Percentiles rank a stretch among this genome's conserved stretches.
Conservation (phyloP, 2,888 invertebrate genomes). For the Drosophila quasianomalipes region DNA sequence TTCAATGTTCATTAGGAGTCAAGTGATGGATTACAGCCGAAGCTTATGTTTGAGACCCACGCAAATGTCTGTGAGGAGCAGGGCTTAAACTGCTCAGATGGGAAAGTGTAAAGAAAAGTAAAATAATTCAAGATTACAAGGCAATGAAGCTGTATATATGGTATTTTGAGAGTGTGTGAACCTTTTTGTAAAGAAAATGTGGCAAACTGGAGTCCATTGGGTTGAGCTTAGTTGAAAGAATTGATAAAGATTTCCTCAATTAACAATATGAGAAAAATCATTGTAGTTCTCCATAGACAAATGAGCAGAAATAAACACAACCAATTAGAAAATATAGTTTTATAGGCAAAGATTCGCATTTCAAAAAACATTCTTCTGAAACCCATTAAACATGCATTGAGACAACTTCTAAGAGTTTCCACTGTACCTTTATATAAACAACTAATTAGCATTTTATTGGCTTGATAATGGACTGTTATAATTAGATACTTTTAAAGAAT, state of each 20-base stretch:
- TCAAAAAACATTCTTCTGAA: no score
- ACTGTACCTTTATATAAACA: neutral
- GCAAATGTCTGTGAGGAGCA: slow-evolving; percentile 15
- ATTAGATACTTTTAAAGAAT: neutral
- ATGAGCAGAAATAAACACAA: neutral
- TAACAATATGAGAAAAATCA: neutral
- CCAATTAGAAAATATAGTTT: neutral
- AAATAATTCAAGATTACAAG: neutral
- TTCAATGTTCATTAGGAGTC: slow-evolving; percentile 37
- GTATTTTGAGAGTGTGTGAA: neutral
- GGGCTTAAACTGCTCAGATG: slow-evolving; percentile 10
- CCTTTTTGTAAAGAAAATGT: neutral
- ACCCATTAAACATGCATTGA: neutral
- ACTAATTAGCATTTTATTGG: slow-evolving; percentile 1
- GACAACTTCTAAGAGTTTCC: neutral
- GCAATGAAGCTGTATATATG: neutral
- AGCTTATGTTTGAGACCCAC: slow-evolving; percentile 31
- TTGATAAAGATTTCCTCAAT: neutral
- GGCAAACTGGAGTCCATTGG: neutral
- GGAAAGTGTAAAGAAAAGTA: slow-evolving; percentile 24
- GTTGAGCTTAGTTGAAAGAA: neutral
- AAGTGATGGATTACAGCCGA: slow-evolving; percentile 59
- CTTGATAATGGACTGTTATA: slow-evolving; percentile 3
- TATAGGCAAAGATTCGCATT: no score
- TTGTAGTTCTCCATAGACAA: neutral